Base-by-base conservation (phyloP, 2,888 invertebrate genomes). In the Andrena dorsata region DNA sequence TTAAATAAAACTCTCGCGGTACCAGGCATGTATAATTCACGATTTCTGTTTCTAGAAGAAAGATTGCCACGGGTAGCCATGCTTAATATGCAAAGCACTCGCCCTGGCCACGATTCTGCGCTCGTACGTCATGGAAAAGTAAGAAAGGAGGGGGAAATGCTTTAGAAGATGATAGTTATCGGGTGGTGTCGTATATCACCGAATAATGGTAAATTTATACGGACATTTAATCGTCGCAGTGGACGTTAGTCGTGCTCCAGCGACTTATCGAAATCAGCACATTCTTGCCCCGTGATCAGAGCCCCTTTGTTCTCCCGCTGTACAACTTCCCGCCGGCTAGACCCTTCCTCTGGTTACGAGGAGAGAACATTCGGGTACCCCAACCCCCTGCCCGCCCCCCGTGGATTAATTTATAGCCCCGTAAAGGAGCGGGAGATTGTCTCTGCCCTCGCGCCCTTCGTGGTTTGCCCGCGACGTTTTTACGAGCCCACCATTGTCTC, bases 401-500 rank as follows among this genome's bases (percentile, higher is more conserved):
- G 64, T 82, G 89, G 89, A 91, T 91, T 90, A 92, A 92, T 92
- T 92, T 92, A 92, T 89, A 84, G 86, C 86, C 85, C 88, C 89
- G 90, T 92, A 92, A 91, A 90, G 90, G 81, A 89, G 87, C 81
- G 83, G 83, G 86, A 90, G 90, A 91, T 91, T 89, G 91, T 91
- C 90, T 89, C 85, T 84, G 85, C 80, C 85, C 80, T 80, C 80
- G 72, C 87, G 88, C 85, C 82, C 84, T 86, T 74, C 86, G 89
- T 83, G 90, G 91, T 90, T 92, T 90, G 92, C 83, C 86, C 87
- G 83, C 86, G 91, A 90, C 91, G 88, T 88, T 91, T 91, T 92
- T 91, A 92, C 90, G 92, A 90, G 86, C 83, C 66, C 78, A 80
- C 86, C 82, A 87, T 92, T 90, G 91, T 90, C 85, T 87, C 69